Evolutionary conservation across 2,113 vertebrate species (phyloP).

Genomic region (Dicerorhinus sumatrensis): DNA sequence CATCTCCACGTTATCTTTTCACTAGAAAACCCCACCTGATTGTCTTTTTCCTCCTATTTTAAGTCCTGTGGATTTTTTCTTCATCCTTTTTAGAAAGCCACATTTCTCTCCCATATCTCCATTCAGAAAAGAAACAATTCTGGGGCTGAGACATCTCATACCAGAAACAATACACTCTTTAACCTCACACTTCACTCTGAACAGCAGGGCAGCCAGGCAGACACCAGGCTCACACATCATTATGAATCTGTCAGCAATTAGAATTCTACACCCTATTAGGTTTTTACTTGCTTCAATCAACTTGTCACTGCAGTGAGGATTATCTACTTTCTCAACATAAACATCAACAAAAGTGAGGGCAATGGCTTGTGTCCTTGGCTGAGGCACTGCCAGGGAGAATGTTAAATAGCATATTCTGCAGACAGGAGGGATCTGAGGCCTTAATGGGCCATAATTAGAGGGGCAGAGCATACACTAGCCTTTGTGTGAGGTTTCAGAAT

Average conservation of each 20-base stretch:
- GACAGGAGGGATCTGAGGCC: conserved; percentile 74
- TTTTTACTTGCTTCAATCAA: conserved; percentile 83
- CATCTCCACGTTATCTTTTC: not conserved
- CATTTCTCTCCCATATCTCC: not conserved
- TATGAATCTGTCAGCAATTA: conserved; percentile 84
- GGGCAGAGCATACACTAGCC: not conserved
- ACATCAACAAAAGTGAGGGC: conserved; percentile 78
- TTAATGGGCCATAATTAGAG: conserved; percentile 78
- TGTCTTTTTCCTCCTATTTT: not conserved
- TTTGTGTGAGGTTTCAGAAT: conserved; percentile 70
- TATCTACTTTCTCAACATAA: conserved; percentile 82
- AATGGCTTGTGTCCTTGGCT: conserved; percentile 56
- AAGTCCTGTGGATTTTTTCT: not conserved
- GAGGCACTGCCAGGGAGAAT: conserved; percentile 65
- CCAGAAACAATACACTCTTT: conserved; percentile 76
- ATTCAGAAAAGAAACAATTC: conserved; percentile 53
- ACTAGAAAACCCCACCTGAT: not conserved
- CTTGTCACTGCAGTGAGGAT: conserved; percentile 81
- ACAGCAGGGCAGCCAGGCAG: conserved; percentile 66
- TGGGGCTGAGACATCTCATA: conserved; percentile 63
- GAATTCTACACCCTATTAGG: conserved; percentile 77
- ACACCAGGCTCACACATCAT: conserved; percentile 75
- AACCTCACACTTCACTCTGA: conserved; percentile 68
- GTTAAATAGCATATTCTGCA: conserved; percentile 73
- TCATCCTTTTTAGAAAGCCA: conserved; percentile 11